phyloP scores from a whole-genome alignment of 2,888 invertebrate species.

The Tachina fera region DNA sequence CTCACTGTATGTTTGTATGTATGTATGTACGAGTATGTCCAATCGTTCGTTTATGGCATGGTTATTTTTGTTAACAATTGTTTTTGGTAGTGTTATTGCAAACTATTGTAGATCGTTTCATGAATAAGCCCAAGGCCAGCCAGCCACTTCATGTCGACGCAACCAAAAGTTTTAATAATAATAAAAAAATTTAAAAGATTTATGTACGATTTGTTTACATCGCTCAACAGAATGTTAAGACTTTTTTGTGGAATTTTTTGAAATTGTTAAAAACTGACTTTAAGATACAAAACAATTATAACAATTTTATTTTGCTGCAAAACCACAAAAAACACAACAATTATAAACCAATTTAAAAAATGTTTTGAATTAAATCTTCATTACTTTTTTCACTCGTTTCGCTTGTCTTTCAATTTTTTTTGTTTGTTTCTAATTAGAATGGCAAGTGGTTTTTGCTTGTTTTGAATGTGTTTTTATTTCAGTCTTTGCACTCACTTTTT shows the following conservation, averaged over 20 bases:
- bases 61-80: constrained; percentile 70
- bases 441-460: no score
- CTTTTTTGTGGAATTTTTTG: constrained; percentile 39
- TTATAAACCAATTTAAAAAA: constrained; percentile 56
- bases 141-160: constrained; percentile 71
- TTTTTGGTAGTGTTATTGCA: constrained; percentile 53
- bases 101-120: constrained; percentile 66
- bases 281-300: constrained; percentile 32
- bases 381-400: constrained; percentile 4
- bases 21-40: neutral
- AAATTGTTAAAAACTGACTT: constrained; percentile 42
- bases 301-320: constrained; percentile 24
- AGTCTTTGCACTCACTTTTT: no score
- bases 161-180: constrained; percentile 54
- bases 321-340: constrained; percentile 54
- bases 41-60: constrained; percentile 64
- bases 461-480: no score
- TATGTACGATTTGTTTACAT: constrained; percentile 72
- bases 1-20: neutral
- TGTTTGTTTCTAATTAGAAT: no score
- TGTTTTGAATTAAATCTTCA: constrained; percentile 17
- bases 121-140: constrained; percentile 72
- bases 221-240: constrained; percentile 70
- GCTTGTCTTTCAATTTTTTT: neutral
- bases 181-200: constrained; percentile 65